Conservation (phyloP, 2,113 vertebrate species). For the Campylomormyrus tamandua region DNA sequence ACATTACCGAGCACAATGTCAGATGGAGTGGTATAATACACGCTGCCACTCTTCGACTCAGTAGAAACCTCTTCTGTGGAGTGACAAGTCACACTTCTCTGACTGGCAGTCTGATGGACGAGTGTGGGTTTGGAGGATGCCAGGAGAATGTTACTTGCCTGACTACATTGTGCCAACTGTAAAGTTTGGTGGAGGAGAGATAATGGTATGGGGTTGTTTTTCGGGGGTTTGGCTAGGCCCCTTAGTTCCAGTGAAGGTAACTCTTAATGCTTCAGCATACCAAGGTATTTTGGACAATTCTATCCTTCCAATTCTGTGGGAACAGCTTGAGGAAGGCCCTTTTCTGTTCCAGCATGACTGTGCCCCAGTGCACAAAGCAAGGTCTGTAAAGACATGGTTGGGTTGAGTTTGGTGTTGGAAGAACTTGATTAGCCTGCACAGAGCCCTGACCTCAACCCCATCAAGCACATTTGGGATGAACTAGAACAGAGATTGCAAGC, state of each 20-base stretch:
- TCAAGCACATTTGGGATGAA: background rate
- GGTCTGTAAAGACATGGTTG: background rate
- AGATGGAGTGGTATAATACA: background rate
- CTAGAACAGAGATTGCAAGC: background rate
- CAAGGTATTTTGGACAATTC: background rate
- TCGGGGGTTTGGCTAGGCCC: background rate
- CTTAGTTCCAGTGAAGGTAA: background rate
- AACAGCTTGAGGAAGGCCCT: background rate
- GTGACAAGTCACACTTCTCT: background rate
- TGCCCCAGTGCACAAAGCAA: background rate
- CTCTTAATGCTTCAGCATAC: background rate
- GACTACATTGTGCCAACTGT: background rate
- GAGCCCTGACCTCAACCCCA: background rate
- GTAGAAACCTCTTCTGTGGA: background rate
- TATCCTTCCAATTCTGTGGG: background rate
- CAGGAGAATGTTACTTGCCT: background rate
- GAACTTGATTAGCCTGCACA: background rate
- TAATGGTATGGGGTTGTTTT: background rate
- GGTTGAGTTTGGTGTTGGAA: background rate
- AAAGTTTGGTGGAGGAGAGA: background rate
- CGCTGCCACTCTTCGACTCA: background rate
- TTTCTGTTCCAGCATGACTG: background rate
- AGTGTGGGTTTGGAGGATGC: background rate
- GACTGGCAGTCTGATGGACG: background rate
- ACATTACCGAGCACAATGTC: background rate